These are phyloP conservation scores for Hirtodrosophila cameraria DNA, from an alignment of 2,888 invertebrate genomes.

Conservation along the genomic window DNA sequence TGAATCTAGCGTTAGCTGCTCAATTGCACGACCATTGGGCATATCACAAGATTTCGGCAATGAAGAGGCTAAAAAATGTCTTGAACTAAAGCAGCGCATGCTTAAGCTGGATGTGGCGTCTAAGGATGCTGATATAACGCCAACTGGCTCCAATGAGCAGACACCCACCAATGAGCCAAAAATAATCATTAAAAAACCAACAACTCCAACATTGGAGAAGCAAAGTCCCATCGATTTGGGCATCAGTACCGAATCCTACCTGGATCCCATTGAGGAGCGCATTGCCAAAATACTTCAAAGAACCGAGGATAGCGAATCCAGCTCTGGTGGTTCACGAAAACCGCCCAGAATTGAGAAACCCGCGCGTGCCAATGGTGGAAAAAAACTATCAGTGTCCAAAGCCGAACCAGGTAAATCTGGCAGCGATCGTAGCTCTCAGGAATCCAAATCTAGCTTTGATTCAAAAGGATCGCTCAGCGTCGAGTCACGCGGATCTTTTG, in stretches of 20 bases:
- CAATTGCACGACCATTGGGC: slow-evolving; percentile 91
- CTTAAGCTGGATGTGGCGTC: slow-evolving; percentile 86
- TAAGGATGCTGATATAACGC: slow-evolving; percentile 84
- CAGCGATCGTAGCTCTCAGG: slow-evolving; percentile 83
- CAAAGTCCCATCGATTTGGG: slow-evolving; percentile 88
- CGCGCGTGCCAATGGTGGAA: slow-evolving; percentile 74
- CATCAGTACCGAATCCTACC: slow-evolving; percentile 85
- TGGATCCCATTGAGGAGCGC: slow-evolving; percentile 84
- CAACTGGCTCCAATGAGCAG: slow-evolving; percentile 84
- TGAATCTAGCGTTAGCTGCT: slow-evolving; percentile 91
- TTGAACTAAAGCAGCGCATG: slow-evolving; percentile 87
- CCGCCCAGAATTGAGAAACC: slow-evolving; percentile 85
- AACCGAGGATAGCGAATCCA: slow-evolving; percentile 87
- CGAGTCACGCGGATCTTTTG: slow-evolving; percentile 89
- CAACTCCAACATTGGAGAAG: slow-evolving; percentile 87
- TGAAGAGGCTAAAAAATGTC: slow-evolving; percentile 85
- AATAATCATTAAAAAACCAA: slow-evolving; percentile 73
- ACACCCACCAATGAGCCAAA: slow-evolving; percentile 80
- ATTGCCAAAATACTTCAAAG: slow-evolving; percentile 82
- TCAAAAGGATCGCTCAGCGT: slow-evolving; percentile 88
- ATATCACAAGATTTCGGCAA: slow-evolving; percentile 90
- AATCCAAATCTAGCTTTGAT: slow-evolving; percentile 87
- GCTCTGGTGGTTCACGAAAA: slow-evolving; percentile 86
- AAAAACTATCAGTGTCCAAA: slow-evolving; percentile 83
- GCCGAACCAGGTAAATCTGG: slow-evolving; percentile 84